These are phyloP conservation scores for Lumbricus terrestris DNA, from an alignment of 2,888 invertebrate genomes.

Conservation along the genomic window DNA sequence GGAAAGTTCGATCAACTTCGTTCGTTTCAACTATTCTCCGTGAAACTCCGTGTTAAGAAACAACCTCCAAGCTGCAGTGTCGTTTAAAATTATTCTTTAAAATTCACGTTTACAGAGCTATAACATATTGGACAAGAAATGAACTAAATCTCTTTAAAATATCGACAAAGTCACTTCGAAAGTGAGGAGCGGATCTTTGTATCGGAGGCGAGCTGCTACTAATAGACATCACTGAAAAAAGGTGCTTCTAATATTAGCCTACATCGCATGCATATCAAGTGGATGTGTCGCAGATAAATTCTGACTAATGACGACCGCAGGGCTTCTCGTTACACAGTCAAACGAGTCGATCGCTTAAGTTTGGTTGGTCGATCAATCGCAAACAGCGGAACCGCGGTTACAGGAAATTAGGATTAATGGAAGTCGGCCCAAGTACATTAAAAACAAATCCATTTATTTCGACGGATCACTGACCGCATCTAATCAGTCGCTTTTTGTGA, in stretches of 20 bases:
- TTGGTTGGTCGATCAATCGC: neutral
- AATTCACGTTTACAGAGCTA: no score
- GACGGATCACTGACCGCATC: neutral
- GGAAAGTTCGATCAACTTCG: no score
- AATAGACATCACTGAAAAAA: neutral
- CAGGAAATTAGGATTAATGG: conserved; percentile 3
- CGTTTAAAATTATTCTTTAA: no score
- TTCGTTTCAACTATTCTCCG: no score
- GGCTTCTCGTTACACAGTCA: neutral
- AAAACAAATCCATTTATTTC: neutral
- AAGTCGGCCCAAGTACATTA: neutral
- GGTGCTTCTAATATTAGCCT: no score
- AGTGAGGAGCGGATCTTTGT: neutral
- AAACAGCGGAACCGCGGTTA: neutral
- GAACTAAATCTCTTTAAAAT: no score
- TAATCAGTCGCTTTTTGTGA: neutral
- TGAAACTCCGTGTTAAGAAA: no score
- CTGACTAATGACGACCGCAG: neutral
- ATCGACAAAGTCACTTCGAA: no score
- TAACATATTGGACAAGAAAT: no score
- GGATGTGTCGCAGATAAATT: neutral
- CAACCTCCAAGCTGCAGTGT: no score
- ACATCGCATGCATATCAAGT: neutral
- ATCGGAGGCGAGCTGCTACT: neutral
- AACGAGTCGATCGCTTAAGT: neutral